Conservation (phyloP, 2,797 vertebrate genomes). For the Echiichthys vipera region DNA sequence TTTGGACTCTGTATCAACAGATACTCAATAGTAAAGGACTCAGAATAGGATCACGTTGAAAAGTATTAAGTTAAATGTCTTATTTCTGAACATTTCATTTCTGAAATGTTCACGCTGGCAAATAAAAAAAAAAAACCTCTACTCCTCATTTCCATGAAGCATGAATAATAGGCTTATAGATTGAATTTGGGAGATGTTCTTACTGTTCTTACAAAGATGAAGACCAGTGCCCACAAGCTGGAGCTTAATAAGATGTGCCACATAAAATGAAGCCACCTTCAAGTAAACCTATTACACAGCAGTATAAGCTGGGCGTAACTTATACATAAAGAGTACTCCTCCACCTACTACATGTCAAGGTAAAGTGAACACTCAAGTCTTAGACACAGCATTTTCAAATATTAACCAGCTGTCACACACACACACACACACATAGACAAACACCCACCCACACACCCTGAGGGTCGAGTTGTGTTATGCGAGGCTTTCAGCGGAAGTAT, state of each 20-base stretch:
- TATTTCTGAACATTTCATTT: not conserved
- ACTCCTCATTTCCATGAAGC: not conserved
- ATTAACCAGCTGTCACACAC: conserved; percentile 41
- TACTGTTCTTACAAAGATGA: not conserved
- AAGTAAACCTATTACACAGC: not conserved
- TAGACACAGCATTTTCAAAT: conserved; percentile 51
- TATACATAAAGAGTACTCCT: conserved; percentile 8
- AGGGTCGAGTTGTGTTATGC: conserved; percentile 15
- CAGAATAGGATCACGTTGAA: not conserved
- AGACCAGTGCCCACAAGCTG: not conserved
- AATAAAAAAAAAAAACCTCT: not conserved
- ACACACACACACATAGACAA: conserved; percentile 15
- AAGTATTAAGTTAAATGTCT: not conserved
- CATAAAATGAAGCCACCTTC: not conserved
- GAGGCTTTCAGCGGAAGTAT: conserved; percentile 52
- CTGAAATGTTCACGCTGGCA: not conserved
- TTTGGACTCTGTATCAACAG: not conserved
- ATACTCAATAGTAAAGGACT: not conserved
- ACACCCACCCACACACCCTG: conserved; percentile 19
- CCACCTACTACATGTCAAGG: conserved; percentile 21
- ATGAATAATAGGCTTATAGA: not conserved
- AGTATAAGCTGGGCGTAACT: conserved; percentile 1
- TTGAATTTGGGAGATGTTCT: not conserved
- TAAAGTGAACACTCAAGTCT: conserved; percentile 43
- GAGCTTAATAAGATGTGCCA: not conserved